Evolutionary conservation across 2,113 vertebrate genomes (phyloP), one percentile per base, ranked within the genome.

Genomic region (Lepus americanus): DNA sequence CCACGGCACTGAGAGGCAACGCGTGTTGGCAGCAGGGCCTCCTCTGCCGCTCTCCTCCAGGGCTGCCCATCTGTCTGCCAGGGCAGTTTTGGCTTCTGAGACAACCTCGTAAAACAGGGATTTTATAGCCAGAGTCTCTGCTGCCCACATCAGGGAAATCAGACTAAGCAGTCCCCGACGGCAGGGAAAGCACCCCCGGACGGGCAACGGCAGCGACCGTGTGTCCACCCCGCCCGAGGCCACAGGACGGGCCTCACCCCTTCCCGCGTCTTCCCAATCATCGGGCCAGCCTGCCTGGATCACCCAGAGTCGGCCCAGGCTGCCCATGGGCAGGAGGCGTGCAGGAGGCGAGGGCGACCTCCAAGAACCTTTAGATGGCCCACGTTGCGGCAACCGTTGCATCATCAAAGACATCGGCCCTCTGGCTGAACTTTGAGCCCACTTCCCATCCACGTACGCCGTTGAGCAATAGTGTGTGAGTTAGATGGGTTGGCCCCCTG

Each of bases 81-180:
- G 95, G 89, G 91, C 91, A 97, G 86, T 95, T 92, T 87, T 96
- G 95, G 76, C 91, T 96, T 96, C 83, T 79, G 90, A 95, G 66
- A 83, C 90, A 97, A 88, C 49, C 88, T 97, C 25, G 1, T 82
- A 92, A 97, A 95, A 92, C 51, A 94, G 84, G 64, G 89, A 84
- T 80, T 94, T 95, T 92, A 92, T 92, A 95, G 92, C 59, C 84
- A 87, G 80, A 74, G 31, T 76, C 70, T 82, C 83, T 77, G 36
- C 64, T 89, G 67, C 80, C 61, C 89, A 82, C 67, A 88, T 79
- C 33, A 59, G 74, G 69, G 59, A 86, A 91, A 69, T 89, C 78
- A 90, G 59, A 31, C 53, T 79, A 49, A 64, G 36, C 0, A 3
- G 81, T 64, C 31, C 51, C 55, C 31, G 63, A 61, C 51, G 61